Base-by-base conservation (phyloP, 1,140 invertebrate genomes). In the Ephestia elutella region DNA sequence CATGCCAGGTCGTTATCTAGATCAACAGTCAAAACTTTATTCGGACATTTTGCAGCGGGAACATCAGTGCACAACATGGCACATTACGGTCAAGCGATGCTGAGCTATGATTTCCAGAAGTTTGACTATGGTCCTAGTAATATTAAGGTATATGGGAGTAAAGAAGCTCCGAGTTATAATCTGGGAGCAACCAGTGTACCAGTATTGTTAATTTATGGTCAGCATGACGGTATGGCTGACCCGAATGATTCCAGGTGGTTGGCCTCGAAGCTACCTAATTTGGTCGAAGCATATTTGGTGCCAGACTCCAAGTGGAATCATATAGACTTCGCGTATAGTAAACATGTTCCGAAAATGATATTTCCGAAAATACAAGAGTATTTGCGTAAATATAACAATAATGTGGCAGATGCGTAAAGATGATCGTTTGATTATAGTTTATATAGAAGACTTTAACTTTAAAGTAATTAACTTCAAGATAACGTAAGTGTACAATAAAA, bases 11-110 rank as follows among this genome's bases (percentile, higher is more conserved):
- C 79, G 0, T 71, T 81, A 21, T 60, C 61, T 0, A 66, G 65
- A n/a, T 56, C 74, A 5, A 79, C 80, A 0, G 20, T 69, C 0
- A 59, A 49, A 5, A 49, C 54, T 0, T 21, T 76, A 35, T 73
- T 93, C 19, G 89, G 90, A 11, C 93, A 95, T 67, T 92, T 92
- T 60, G 94, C 95, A 0, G 92, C 93, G 19, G 94, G 94, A 0
- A 91, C 93, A 1, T 95, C 94, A 0, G 89, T 91, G 0, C 90
- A 91, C 62, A 94, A 94, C 67, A 81, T 96, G 7, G 86, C 92
- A 21, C 90, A 92, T 66, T 93, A 90, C 60, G 86, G 90, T 1
- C 92, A 93, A 71, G 86, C 76, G 18, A 86, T 90, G 67, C 56
- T 25, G 0, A 64, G 65, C 5, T 51, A 61, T 0, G 65, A 56